Evolutionary conservation across 1,140 invertebrate genomes (phyloP).

Genomic region (Ceratitis capitata): DNA sequence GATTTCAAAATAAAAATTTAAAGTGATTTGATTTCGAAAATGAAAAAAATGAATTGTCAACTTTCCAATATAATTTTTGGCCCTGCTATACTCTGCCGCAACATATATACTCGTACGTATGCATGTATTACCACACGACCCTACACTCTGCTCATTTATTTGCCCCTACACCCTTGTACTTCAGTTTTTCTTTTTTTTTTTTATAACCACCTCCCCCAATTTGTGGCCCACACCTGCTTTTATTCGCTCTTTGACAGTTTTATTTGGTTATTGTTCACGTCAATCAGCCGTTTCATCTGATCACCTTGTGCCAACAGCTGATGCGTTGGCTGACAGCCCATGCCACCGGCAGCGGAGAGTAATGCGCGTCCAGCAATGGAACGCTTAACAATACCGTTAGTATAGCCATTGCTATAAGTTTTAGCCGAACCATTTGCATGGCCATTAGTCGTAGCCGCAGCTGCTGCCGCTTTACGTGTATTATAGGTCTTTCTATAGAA

Average conservation of each 20-base stretch:
- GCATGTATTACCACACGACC: neutral
- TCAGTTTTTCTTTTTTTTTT: too few relatives aligned
- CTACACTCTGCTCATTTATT: neutral
- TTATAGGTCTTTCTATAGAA: slow-evolving; percentile 87
- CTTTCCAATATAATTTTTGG: too few relatives aligned
- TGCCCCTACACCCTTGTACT: slow-evolving; percentile 1
- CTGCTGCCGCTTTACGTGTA: slow-evolving; percentile 49
- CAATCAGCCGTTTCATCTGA: slow-evolving; percentile 54
- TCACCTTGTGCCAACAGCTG: slow-evolving; percentile 42
- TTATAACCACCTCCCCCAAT: neutral
- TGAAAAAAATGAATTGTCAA: too few relatives aligned
- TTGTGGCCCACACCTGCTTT: neutral
- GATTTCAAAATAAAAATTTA: too few relatives aligned
- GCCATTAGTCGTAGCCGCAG: slow-evolving; percentile 40
- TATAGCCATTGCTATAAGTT: slow-evolving; percentile 48
- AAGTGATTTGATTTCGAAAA: too few relatives aligned
- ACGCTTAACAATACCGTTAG: slow-evolving; percentile 50
- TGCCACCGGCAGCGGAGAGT: slow-evolving; percentile 56
- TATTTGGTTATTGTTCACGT: slow-evolving; percentile 57
- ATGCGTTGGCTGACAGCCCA: slow-evolving; percentile 57
- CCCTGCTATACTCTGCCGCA: too few relatives aligned
- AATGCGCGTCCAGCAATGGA: slow-evolving; percentile 23
- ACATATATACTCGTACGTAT: too few relatives aligned
- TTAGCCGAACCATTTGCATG: slow-evolving; percentile 42
- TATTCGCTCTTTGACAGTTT: slow-evolving; percentile 58